Evolutionary conservation across 2,888 invertebrate genomes (phyloP), one percentile per base, ranked within the genome.

Genomic region (Meandrusa payeni): DNA sequence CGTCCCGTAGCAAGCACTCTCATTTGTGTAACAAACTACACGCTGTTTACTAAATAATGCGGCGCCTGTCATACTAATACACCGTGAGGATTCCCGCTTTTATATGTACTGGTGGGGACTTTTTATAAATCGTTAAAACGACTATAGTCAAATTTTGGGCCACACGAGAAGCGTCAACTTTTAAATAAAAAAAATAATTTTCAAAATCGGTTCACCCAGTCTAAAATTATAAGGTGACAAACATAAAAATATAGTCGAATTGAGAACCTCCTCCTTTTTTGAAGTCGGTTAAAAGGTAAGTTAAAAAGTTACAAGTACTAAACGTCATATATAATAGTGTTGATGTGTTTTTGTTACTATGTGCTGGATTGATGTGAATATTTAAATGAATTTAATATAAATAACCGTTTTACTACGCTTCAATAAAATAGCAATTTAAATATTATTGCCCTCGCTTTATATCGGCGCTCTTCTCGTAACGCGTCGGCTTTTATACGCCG

Each of bases 11-110:
- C 34, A 44, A 37, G 41, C 56, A 53, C 51, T 54, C 55, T 47
- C 54, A 55, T 60, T 56, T 60, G 55, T 51, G 50, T 57, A 53
- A 48, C 52, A 56, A 55, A 53, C 52, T 53, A 41, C 40, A 41
- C 40, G 41, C 46, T 48, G 45, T 53, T 52, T 59, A 50, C 52
- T 55, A 54, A 52, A 55, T 55, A 60, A 55, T 54, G 50, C 47
- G 52, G n/a, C n/a, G n/a, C 54, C 40, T 48, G 56, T 57, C 52
- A 57, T 53, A 55, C 54, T 60, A 59, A 55, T 53, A 57, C 54
- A 44, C 50, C 46, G 32, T 48, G 46, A 41, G 43, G 40, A 52
- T 53, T 52, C 46, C 47, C 41, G 19, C 9, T 17, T 26, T 36
- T 17, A 4, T 24, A 23, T 5, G 33, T 22, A 26, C 7, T n/a